These are phyloP conservation scores for Acrocephalus scirpaceus DNA, from an alignment of 2,797 vertebrate species.

Conservation along the genomic window DNA sequence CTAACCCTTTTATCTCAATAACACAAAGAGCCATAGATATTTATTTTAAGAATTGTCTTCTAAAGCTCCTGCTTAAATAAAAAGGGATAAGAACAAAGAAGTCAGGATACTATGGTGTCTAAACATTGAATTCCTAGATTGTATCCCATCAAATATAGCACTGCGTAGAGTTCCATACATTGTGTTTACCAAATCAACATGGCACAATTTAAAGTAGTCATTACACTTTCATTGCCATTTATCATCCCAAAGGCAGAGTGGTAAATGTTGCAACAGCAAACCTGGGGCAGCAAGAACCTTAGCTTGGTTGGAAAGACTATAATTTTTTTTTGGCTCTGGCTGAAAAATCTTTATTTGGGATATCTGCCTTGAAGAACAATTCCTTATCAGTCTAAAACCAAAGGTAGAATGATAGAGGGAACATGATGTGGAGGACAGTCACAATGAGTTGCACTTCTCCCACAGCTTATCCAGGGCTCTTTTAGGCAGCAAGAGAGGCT, in stretches of 20 bases:
- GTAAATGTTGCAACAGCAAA: not conserved
- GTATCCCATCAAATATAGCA: not conserved
- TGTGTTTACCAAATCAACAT: not conserved
- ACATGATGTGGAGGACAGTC: not conserved
- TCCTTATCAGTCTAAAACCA: not conserved
- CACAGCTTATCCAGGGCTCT: not conserved
- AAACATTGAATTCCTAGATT: not conserved
- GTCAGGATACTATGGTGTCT: not conserved
- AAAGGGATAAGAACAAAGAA: not conserved
- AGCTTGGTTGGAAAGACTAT: not conserved
- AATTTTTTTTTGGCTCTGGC: not conserved
- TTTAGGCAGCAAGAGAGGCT: not conserved
- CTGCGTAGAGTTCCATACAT: not conserved
- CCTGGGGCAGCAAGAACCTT: not conserved
- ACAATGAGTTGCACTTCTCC: not conserved
- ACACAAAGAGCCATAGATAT: not conserved
- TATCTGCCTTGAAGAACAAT: not conserved
- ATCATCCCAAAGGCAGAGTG: not conserved
- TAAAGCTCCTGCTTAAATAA: not conserved
- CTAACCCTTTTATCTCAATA: not conserved
- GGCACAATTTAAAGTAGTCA: not conserved
- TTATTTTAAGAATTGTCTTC: not conserved
- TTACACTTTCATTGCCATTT: not conserved
- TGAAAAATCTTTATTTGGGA: not conserved
- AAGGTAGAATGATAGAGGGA: accelerated